Evolutionary conservation across 2,113 vertebrate genomes (phyloP).

Genomic region (Protobothrops flavoviridis): DNA sequence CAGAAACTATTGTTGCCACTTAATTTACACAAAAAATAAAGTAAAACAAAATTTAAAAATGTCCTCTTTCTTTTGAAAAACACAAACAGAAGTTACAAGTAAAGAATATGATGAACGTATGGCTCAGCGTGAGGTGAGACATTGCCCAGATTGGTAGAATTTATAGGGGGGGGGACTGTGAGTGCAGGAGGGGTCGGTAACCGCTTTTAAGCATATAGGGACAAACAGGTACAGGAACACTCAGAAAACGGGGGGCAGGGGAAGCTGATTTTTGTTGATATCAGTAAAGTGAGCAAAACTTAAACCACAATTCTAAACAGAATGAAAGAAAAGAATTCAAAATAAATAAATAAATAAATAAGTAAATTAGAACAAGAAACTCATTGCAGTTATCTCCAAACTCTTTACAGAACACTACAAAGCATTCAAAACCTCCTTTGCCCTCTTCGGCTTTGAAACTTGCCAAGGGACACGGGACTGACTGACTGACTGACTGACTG

Average conservation of each 20-base stretch:
- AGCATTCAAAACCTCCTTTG: conserved; percentile 49
- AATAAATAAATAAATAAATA: conserved; percentile 17
- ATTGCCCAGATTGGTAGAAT: conserved; percentile 60
- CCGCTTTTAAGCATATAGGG: conserved; percentile 69
- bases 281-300: conserved; percentile 54
- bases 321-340: conserved; percentile 61
- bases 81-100: conserved; percentile 82
- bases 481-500: conserved; percentile 69
- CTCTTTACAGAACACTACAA: conserved; percentile 60
- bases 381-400: conserved; percentile 54
- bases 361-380: conserved; percentile 44
- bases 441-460: conserved; percentile 58
- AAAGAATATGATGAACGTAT: conserved; percentile 73
- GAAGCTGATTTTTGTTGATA: conserved; percentile 47
- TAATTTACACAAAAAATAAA: background rate
- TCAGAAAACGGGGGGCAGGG: conserved; percentile 40
- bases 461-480: conserved; percentile 61
- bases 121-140: conserved; percentile 75
- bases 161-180: background rate
- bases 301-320: conserved; percentile 52
- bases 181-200: conserved; percentile 41
- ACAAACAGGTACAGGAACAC: conserved; percentile 71
- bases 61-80: conserved; percentile 44
- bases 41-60: background rate
- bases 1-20: conserved; percentile 56